phyloP scores from a whole-genome alignment of 2,797 vertebrate genomes.

The Acanthurus tractus region DNA sequence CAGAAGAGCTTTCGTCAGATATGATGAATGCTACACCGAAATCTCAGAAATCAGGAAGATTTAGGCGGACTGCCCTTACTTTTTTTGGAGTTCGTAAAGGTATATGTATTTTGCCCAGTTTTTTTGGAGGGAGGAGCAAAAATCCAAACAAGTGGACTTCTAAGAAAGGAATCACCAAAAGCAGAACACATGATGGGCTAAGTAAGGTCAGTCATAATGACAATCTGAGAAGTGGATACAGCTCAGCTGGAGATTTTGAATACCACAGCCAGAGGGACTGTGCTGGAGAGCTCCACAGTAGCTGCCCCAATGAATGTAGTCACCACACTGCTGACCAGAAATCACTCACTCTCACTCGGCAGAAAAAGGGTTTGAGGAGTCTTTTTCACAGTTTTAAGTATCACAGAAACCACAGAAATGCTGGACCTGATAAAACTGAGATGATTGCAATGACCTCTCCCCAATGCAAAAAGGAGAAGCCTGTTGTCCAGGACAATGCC shows the following conservation, averaged over 20 bases:
- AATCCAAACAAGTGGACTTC: slow-evolving; percentile 85
- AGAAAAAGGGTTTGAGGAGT: slow-evolving; percentile 91
- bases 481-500: slow-evolving; percentile 70
- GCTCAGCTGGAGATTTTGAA: slow-evolving; percentile 77
- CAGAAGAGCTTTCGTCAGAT: slow-evolving; percentile 72
- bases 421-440: slow-evolving; percentile 85
- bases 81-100: slow-evolving; percentile 94
- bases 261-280: slow-evolving; percentile 72
- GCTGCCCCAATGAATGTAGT: slow-evolving; percentile 78
- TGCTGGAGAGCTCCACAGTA: slow-evolving; percentile 69
- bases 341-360: slow-evolving; percentile 85
- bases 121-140: slow-evolving; percentile 92
- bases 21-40: slow-evolving; percentile 68
- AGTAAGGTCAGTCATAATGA: slow-evolving; percentile 85
- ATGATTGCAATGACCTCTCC: slow-evolving; percentile 76
- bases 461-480: slow-evolving; percentile 69
- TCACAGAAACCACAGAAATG: slow-evolving; percentile 90
- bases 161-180: slow-evolving; percentile 92
- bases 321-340: slow-evolving; percentile 81
- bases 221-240: slow-evolving; percentile 61
- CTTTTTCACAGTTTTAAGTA: slow-evolving; percentile 95
- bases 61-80: slow-evolving; percentile 92
- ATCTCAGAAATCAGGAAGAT: slow-evolving; percentile 88
- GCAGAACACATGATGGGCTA: slow-evolving; percentile 93
- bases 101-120: slow-evolving; percentile 95